These are phyloP conservation scores for Pelagia noctiluca DNA, from an alignment of 30 jellyfish, hydroid and myxozoan species.

Conservation along the genomic window DNA sequence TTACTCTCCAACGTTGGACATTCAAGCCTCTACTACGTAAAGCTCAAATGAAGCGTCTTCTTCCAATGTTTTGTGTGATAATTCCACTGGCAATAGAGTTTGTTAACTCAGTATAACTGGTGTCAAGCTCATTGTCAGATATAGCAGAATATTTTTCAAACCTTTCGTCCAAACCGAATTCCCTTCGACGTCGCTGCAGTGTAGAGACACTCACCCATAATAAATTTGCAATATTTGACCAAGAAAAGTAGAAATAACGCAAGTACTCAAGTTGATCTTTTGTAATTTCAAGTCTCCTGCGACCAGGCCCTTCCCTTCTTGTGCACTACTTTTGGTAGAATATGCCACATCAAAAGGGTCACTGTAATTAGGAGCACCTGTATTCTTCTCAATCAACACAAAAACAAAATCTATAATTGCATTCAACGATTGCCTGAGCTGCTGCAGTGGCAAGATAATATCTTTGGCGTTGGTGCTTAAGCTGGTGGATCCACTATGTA, in stretches of 20 bases:
- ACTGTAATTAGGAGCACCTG: constrained; percentile 19
- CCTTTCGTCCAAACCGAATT: no score
- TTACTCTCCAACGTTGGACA: not conserved
- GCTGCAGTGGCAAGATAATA: constrained; percentile 30
- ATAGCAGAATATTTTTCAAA: no score
- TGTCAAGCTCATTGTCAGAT: no score
- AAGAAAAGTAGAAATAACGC: no score
- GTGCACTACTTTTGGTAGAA: not conserved
- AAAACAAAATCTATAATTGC: constrained; percentile 18
- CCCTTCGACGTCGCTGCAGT: no score
- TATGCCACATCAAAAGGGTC: not conserved
- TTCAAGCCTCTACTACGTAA: not conserved
- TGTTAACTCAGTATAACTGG: no score
- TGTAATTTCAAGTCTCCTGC: not conserved
- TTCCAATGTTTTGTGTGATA: not conserved
- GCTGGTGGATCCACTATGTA: constrained; percentile 2
- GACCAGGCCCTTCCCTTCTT: no score
- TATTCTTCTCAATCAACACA: constrained; percentile 11
- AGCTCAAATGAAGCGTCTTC: constrained; percentile 2
- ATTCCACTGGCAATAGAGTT: no score
- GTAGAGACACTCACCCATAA: no score
- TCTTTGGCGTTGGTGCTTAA: constrained; percentile 5
- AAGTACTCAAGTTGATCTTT: no score
- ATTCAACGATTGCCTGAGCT: constrained; percentile 23
- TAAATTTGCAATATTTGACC: no score